These are phyloP conservation scores for Natrix natrix DNA, from an alignment of 2,797 vertebrate genomes.

Conservation along the genomic window DNA sequence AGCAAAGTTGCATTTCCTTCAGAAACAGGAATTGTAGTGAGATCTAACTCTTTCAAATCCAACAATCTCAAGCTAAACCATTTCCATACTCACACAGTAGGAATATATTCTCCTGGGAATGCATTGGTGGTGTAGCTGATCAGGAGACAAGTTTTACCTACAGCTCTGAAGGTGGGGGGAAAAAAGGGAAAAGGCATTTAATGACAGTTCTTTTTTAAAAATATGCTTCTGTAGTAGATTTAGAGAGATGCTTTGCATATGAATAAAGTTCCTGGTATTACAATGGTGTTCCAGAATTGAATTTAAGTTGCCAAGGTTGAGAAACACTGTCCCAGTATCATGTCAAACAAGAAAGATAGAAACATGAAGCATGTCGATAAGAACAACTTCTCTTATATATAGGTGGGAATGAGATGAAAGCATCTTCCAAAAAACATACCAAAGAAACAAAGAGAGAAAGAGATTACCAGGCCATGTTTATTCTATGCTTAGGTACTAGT, in stretches of 20 bases:
- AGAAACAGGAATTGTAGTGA: not conserved
- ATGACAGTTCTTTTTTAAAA: not conserved
- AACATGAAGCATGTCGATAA: not conserved
- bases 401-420: not conserved
- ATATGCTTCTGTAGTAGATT: not conserved
- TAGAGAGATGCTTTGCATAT: not conserved
- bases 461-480: not conserved
- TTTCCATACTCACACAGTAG: slow-evolving; percentile 84
- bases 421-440: not conserved
- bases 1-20: not conserved
- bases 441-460: not conserved
- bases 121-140: slow-evolving; percentile 96
- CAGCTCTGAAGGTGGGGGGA: slow-evolving; percentile 76
- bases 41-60: not conserved
- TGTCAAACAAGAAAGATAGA: not conserved
- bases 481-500: not conserved
- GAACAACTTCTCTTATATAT: not conserved
- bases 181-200: not conserved
- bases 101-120: slow-evolving; percentile 93
- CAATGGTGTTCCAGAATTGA: too few species aligned
- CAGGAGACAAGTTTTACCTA: slow-evolving; percentile 93
- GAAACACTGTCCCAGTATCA: not conserved
- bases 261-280: not conserved
- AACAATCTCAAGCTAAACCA: not conserved
- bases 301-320: not conserved